These are phyloP conservation scores for Urocitellus parryii DNA, from an alignment of 2,113 vertebrate species.

Conservation along the genomic window DNA sequence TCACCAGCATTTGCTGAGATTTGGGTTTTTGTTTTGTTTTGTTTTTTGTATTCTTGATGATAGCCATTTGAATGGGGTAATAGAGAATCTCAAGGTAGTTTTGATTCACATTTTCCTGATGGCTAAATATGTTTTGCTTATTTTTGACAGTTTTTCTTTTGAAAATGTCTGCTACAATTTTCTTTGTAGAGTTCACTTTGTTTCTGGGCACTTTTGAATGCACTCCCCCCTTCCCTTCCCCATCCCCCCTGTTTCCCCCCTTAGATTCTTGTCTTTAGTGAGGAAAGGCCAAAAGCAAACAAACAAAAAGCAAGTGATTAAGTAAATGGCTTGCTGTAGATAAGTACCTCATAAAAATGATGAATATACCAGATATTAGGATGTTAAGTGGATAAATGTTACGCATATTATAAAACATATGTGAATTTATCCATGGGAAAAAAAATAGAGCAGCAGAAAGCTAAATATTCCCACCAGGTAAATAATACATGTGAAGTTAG, in stretches of 20 bases:
- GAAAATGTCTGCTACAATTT: not conserved
- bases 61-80: not conserved
- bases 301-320: constrained; percentile 58
- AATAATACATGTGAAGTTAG: constrained; percentile 71
- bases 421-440: constrained; percentile 57
- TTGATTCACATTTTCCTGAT: not conserved
- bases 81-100: not conserved
- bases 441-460: constrained; percentile 61
- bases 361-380: constrained; percentile 53
- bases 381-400: constrained; percentile 31
- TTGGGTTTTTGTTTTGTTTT: not conserved
- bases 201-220: not conserved
- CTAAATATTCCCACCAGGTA: constrained; percentile 72
- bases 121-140: not conserved
- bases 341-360: constrained; percentile 72
- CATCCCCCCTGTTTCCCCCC: not conserved
- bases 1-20: not conserved
- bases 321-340: constrained; percentile 31
- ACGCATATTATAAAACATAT: constrained; percentile 64
- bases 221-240: not conserved
- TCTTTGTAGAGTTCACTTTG: not conserved
- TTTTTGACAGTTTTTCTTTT: constrained; percentile 59
- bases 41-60: not conserved
- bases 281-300: constrained; percentile 39
- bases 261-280: constrained; percentile 37